Conservation (phyloP, 2,797 vertebrate genomes). For the Tapirus indicus region DNA sequence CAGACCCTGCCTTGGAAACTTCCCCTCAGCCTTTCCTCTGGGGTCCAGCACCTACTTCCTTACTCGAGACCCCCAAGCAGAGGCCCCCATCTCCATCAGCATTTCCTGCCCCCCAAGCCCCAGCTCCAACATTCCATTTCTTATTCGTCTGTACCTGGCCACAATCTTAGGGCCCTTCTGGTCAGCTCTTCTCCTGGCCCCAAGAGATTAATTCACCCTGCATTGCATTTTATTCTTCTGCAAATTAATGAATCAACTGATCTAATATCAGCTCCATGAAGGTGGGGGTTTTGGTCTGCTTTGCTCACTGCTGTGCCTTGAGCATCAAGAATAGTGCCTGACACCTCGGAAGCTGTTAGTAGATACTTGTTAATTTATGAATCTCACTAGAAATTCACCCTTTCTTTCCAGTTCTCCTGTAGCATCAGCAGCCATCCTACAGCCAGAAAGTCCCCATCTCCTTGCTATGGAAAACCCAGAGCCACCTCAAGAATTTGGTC, state of each 20-base stretch:
- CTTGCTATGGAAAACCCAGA: neutral
- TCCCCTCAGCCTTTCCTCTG: neutral
- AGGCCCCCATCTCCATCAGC: neutral
- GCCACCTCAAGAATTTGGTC: neutral
- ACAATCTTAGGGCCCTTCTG: neutral
- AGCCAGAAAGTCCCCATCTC: neutral
- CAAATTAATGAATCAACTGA: neutral
- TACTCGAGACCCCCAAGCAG: neutral
- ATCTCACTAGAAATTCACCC: neutral
- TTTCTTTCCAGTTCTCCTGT: neutral
- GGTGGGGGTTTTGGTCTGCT: neutral
- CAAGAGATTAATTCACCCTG: neutral
- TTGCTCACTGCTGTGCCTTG: neutral
- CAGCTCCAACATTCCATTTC: neutral
- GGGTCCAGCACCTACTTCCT: neutral
- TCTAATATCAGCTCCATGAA: neutral
- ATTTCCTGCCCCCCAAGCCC: neutral
- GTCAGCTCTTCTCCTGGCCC: neutral
- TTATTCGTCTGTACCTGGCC: neutral
- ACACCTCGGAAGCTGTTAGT: neutral
- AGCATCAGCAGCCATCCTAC: neutral
- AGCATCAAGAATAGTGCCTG: neutral
- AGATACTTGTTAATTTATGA: conserved; percentile 43
- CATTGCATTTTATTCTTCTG: neutral
- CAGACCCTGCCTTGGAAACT: neutral